These are phyloP conservation scores for Manis pentadactyla DNA, from an alignment of 2,797 vertebrate genomes.

Conservation along the genomic window DNA sequence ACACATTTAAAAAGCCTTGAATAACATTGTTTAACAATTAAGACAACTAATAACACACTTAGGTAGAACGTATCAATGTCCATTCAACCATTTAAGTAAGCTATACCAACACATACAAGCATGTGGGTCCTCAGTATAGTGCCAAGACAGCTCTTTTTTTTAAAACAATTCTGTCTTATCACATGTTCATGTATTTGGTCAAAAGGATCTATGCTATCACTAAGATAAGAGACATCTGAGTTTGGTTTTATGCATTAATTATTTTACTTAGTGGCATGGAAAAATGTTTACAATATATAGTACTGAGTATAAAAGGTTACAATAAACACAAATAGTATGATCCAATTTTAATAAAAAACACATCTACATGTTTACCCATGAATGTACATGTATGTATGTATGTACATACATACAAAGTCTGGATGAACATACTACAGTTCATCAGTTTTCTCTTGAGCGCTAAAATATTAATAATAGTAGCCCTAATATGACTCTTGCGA, in stretches of 20 bases:
- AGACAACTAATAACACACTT: not conserved
- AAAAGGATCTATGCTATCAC: not conserved
- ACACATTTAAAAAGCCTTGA: slow-evolving; percentile 1
- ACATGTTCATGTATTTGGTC: not conserved
- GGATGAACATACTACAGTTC: not conserved
- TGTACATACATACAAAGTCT: not conserved
- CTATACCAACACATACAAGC: not conserved
- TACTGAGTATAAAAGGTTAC: not conserved
- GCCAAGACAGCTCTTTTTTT: not conserved
- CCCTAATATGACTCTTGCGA: not conserved
- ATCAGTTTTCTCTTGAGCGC: not conserved
- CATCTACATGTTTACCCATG: not conserved
- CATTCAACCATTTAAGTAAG: not conserved
- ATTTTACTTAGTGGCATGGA: slow-evolving; percentile 47
- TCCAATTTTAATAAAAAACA: slow-evolving; percentile 21
- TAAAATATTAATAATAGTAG: not conserved
- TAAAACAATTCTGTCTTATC: not conserved
- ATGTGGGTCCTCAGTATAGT: not conserved
- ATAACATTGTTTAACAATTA: not conserved
- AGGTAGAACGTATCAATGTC: not conserved
- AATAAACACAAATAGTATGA: not conserved
- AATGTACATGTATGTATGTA: not conserved
- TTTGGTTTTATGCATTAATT: not conserved
- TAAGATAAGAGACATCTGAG: not conserved
- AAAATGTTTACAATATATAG: not conserved